phyloP scores from a whole-genome alignment of 1,140 invertebrate species.

The Holcopasites calliopsidis region DNA sequence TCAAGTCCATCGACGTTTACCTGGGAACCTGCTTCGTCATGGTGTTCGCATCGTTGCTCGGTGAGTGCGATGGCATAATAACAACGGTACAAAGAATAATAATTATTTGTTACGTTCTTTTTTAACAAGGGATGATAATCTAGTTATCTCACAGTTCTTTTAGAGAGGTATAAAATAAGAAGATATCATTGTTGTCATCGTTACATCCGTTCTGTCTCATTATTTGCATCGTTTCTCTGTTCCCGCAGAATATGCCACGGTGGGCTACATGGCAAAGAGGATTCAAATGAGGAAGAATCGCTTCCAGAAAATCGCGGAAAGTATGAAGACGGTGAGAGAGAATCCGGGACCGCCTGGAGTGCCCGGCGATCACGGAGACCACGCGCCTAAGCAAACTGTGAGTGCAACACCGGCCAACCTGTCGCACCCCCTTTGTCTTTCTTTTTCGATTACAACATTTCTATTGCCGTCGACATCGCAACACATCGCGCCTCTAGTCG shows the following conservation, averaged over 20 bases:
- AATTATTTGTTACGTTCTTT: too few species aligned
- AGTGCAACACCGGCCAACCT: constrained; percentile 79
- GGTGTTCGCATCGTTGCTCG: constrained; percentile 96
- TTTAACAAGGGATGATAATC: too few species aligned
- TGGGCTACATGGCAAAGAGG: constrained; percentile 96
- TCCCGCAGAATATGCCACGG: constrained; percentile 92
- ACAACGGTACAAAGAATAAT: neutral
- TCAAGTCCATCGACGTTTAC: constrained; percentile 99
- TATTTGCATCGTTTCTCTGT: constrained; percentile 47
- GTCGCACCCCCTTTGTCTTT: constrained; percentile 51
- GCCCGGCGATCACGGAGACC: constrained; percentile 82
- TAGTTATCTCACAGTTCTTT: too few species aligned
- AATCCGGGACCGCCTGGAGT: constrained; percentile 82
- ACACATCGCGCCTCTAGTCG: constrained; percentile 1
- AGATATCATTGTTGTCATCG: too few species aligned
- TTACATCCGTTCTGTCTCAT: constrained; percentile 35
- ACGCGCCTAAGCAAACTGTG: constrained; percentile 88
- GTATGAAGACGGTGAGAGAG: constrained; percentile 90
- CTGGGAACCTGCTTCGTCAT: constrained; percentile 98
- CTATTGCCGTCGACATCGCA: constrained; percentile 29
- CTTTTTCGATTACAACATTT: constrained; percentile 49
- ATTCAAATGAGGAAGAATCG: constrained; percentile 97
- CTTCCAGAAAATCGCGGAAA: constrained; percentile 93
- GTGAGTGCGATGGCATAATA: constrained; percentile 82
- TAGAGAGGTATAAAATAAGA: too few species aligned